phyloP scores from a whole-genome alignment of 2,113 vertebrate genomes.

The Mus musculus region DNA sequence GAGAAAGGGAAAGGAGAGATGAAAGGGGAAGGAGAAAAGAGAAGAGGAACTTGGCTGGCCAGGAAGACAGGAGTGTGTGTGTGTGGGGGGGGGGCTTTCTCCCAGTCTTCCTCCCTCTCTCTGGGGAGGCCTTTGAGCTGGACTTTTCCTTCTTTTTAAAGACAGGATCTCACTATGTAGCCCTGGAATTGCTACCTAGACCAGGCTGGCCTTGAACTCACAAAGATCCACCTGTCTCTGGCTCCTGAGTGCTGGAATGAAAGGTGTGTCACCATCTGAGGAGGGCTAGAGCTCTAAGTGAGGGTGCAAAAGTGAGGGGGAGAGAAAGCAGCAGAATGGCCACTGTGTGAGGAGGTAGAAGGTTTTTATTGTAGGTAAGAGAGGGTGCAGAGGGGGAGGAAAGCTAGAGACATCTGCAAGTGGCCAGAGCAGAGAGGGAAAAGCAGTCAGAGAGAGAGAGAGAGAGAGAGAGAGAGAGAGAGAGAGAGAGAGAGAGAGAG shows the following conservation, averaged over 20 bases:
- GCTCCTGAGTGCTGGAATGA: background rate
- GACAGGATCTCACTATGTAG: background rate
- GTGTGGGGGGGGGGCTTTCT: background rate
- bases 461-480: background rate
- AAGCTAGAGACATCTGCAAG: background rate
- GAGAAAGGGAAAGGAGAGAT: background rate
- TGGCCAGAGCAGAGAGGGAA: background rate
- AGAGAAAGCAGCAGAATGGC: background rate
- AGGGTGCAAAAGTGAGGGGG: background rate
- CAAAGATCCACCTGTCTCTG: background rate
- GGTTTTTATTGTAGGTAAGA: background rate
- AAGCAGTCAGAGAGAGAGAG: background rate
- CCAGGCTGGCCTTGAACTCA: background rate
- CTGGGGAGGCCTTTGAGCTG: background rate
- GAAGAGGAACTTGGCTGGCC: background rate
- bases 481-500: background rate
- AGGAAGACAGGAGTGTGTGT: background rate
- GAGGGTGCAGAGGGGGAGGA: too few relatives aligned
- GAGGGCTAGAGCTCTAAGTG: background rate
- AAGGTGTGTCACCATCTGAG: background rate
- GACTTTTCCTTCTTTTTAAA: background rate
- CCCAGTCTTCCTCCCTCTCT: background rate
- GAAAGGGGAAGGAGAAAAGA: background rate
- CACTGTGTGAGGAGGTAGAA: background rate
- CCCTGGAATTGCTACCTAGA: background rate